These are phyloP conservation scores for Cynopterus sphinx DNA, from an alignment of 2,797 vertebrate genomes.

Conservation along the genomic window DNA sequence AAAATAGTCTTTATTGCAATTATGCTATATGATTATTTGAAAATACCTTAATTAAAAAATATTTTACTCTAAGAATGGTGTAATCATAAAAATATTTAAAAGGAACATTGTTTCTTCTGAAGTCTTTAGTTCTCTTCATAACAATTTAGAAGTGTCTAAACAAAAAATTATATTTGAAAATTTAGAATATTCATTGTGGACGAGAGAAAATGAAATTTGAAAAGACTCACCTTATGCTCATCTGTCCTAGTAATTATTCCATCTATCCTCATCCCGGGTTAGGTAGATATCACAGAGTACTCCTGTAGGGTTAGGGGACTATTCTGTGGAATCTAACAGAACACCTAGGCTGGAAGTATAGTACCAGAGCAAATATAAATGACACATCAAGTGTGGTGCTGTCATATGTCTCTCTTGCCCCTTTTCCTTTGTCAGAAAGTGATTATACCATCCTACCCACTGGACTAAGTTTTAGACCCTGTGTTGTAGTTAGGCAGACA, in stretches of 20 bases:
- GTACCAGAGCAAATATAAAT: neutral
- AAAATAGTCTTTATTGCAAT: neutral
- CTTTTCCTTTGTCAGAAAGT: neutral
- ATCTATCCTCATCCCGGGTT: neutral
- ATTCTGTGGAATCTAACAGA: neutral
- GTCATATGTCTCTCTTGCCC: neutral
- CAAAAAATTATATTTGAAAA: neutral
- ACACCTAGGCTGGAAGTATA: neutral
- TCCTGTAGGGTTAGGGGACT: neutral
- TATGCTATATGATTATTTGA: neutral
- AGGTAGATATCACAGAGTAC: neutral
- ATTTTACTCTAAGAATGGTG: neutral
- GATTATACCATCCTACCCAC: neutral
- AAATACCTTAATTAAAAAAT: slow-evolving; percentile 19
- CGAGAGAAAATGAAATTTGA: slow-evolving; percentile 12
- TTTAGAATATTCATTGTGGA: neutral
- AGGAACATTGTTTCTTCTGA: neutral
- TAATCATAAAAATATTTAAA: slow-evolving; percentile 4
- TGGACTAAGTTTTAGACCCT: neutral
- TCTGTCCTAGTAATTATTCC: neutral
- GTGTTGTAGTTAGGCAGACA: neutral
- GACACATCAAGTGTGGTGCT: neutral
- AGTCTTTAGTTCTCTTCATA: neutral
- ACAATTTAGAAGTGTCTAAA: neutral
- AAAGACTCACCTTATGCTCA: neutral